Evolutionary conservation across 2,113 vertebrate species (phyloP).

Genomic region (Neolamprologus caudopunctatus): DNA sequence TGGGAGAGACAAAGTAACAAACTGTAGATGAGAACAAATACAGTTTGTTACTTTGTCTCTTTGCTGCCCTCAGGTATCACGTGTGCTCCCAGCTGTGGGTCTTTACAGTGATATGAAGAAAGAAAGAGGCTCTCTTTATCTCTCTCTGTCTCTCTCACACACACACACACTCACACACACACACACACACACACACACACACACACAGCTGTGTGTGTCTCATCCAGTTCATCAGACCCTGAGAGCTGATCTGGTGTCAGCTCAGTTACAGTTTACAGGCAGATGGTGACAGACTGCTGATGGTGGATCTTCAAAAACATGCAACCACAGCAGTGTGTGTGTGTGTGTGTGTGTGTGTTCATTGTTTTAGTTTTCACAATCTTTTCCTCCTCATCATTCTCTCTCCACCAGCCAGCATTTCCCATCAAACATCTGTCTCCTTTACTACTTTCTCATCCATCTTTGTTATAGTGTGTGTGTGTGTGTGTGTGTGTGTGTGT

Average conservation of each 20-base stretch:
- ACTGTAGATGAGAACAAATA: neutral
- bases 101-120: neutral
- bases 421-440: neutral
- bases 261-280: conserved; percentile 2
- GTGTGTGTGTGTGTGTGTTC: neutral
- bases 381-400: neutral
- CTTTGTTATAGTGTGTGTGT: neutral
- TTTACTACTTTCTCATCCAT: neutral
- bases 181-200: neutral
- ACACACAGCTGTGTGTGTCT: neutral
- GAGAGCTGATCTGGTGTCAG: conserved; percentile 10
- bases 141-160: neutral
- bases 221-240: neutral
- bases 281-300: conserved; percentile 33
- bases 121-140: neutral
- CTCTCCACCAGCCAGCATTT: neutral
- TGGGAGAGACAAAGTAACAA: neutral
- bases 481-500: neutral
- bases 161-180: neutral
- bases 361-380: neutral
- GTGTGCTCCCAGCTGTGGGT: neutral
- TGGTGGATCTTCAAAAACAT: conserved; percentile 2
- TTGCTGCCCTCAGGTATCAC: neutral
- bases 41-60: neutral
- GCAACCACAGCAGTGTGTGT: neutral